phyloP scores from a whole-genome alignment of 2,888 invertebrate species.

The Polylopha cassiicola region DNA sequence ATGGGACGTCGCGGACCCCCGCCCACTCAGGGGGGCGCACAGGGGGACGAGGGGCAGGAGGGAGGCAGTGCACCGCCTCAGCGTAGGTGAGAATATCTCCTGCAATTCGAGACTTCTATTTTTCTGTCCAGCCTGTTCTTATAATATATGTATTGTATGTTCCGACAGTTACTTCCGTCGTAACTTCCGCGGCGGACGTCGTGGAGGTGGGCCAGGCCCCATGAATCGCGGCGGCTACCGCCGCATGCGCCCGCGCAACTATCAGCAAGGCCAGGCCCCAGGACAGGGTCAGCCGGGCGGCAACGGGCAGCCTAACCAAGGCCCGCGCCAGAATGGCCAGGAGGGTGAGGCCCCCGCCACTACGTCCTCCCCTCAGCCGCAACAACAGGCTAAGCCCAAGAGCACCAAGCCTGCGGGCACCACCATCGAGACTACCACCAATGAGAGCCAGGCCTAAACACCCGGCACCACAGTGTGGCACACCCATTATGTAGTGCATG shows the following conservation, averaged over 20 bases:
- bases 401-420: constrained; percentile 53
- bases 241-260: constrained; percentile 60
- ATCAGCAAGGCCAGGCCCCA: constrained; percentile 42
- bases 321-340: constrained; percentile 51
- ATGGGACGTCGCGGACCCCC: constrained; percentile 77
- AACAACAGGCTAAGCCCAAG: constrained; percentile 55
- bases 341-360: constrained; percentile 50
- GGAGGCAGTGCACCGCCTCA: constrained; percentile 62
- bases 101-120: too few species aligned
- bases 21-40: constrained; percentile 61
- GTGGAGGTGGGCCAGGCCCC: constrained; percentile 63
- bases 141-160: background rate
- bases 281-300: constrained; percentile 29
- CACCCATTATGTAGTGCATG: constrained; percentile 55
- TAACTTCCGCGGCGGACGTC: constrained; percentile 84
- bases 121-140: background rate
- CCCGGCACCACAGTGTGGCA: constrained; percentile 44
- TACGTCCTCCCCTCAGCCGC: constrained; percentile 40
- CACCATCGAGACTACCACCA: constrained; percentile 66
- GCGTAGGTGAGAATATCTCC: constrained; percentile 57
- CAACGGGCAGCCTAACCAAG: constrained; percentile 27
- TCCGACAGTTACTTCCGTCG: constrained; percentile 82
- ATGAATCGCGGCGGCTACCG: constrained; percentile 64
- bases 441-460: constrained; percentile 72
- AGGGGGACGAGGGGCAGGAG: constrained; percentile 66